Conservation (phyloP, 2,113 vertebrate species). For the Apteryx owenii region DNA sequence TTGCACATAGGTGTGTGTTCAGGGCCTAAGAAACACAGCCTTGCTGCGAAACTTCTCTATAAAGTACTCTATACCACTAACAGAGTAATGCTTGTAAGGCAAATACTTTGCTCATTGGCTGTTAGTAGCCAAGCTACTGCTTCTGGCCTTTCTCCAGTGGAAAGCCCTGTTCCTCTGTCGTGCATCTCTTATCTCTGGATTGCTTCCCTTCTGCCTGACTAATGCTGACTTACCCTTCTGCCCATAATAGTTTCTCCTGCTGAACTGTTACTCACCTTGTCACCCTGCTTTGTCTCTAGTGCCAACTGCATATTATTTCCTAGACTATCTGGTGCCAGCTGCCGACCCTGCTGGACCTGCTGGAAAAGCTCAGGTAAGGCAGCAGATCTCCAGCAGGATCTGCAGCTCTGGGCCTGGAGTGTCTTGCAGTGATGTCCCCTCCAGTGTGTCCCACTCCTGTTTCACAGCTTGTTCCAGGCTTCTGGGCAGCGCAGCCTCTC, state of each 20-base stretch:
- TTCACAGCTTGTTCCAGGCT: not conserved
- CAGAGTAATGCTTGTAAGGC: not conserved
- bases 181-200: not conserved
- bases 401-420: not conserved
- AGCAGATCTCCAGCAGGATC: not conserved
- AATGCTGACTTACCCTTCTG: not conserved
- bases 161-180: accelerated
- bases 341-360: not conserved
- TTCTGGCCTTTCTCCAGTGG: not conserved
- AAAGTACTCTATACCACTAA: not conserved
- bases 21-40: not conserved
- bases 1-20: not conserved
- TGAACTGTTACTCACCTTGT: not conserved
- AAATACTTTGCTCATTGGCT: not conserved
- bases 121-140: not conserved
- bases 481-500: not conserved
- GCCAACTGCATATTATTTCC: not conserved
- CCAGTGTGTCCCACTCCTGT: accelerated
- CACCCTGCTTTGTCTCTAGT: not conserved
- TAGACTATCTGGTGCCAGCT: not conserved
- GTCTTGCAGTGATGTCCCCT: not conserved
- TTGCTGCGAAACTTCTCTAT: not conserved
- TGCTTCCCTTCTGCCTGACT: not conserved
- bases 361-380: not conserved
- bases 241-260: not conserved